Base-by-base conservation (phyloP, 2,888 invertebrate species). In the Tillus elongatus region DNA sequence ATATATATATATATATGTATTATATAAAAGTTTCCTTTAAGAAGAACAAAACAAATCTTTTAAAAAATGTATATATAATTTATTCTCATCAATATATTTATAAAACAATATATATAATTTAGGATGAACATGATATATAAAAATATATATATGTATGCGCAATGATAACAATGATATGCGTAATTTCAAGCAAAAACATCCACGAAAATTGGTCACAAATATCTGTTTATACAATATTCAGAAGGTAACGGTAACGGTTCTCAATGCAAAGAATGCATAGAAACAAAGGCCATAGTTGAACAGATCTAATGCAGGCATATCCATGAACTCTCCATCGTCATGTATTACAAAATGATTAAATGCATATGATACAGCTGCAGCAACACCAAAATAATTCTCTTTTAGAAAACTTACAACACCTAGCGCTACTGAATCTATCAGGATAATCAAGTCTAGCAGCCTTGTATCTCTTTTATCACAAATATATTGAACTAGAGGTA, bases 251-350 rank as follows among this genome's bases (percentile, higher is more conserved):
- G 33, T 15, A 10, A 40, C 2, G 15, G 62, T 53, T 44, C 49
- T 56, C 13, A 57, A 43, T 28, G 59, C 51, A 47, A 64, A 66
- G 42, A 51, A 57, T 33, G 56, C 41, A 48, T 60, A 64, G 46
- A 66, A 65, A 44, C 63, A 62, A 42, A 63, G 47, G 15, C 60
- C 60, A 47, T 63, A 62, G 45, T 64, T 65, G 39, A 56, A 61
- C 41, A 66, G 52, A 50, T 64, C 64, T 43, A 56, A 50, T 40
- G 56, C 46, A 30, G 64, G 62, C 42, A 63, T 50, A 27, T 60
- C 57, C 29, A 55, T 50, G 14, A 52, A 47, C 15, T 50, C 45
- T 27, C 53, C 50, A 27, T 52, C 46, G 35, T 58, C 51, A 36
- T 48, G 52, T 35, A 61, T 47, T 31, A 53, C 32, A 47, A 60